Percentiles rank a stretch among this genome's conserved stretches.
These are phyloP conservation scores for Leptonema lineaticorne DNA, from an alignment of 1,140 invertebrate genomes.

Conservation along the genomic window DNA sequence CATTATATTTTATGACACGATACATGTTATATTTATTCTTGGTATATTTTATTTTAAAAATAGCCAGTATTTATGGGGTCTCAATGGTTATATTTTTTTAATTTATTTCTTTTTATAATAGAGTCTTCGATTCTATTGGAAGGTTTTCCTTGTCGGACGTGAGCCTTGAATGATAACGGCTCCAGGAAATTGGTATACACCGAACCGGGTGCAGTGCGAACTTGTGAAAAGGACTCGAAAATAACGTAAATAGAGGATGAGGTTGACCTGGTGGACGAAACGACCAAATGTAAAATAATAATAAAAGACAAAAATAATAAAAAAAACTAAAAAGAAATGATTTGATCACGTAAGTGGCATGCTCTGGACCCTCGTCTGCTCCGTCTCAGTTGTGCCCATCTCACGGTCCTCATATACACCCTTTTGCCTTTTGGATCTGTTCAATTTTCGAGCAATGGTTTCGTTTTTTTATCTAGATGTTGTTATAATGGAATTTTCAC, in stretches of 20 bases:
- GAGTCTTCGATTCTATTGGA: background rate
- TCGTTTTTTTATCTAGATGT: conserved; percentile 24
- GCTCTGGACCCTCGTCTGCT: conserved; percentile 5
- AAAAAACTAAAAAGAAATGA: conserved; percentile 20
- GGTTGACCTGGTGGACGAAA: too few relatives aligned
- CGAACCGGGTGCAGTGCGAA: background rate
- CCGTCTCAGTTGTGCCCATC: background rate
- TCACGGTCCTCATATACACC: background rate
- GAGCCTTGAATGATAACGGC: conserved; percentile 3
- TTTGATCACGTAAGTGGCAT: conserved; percentile 40
- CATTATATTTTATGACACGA: too few relatives aligned
- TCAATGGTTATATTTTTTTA: too few relatives aligned
- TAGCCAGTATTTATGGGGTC: too few relatives aligned
- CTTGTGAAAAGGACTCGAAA: background rate
- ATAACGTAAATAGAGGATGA: background rate
- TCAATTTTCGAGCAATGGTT: conserved; percentile 22
- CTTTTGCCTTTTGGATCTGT: conserved; percentile 21
- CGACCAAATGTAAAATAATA: too few relatives aligned
- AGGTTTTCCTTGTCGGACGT: background rate
- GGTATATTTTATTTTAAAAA: too few relatives aligned
- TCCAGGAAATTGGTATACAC: conserved; percentile 10
- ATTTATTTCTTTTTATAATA: too few relatives aligned
- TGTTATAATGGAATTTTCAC: background rate
- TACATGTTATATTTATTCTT: too few relatives aligned
- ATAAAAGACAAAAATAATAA: too few relatives aligned